A percentile compares a stretch with the other conserved stretches of the same genome.
phyloP scores from a whole-genome alignment of 1,140 invertebrate species.

The Drosophila guanche region DNA sequence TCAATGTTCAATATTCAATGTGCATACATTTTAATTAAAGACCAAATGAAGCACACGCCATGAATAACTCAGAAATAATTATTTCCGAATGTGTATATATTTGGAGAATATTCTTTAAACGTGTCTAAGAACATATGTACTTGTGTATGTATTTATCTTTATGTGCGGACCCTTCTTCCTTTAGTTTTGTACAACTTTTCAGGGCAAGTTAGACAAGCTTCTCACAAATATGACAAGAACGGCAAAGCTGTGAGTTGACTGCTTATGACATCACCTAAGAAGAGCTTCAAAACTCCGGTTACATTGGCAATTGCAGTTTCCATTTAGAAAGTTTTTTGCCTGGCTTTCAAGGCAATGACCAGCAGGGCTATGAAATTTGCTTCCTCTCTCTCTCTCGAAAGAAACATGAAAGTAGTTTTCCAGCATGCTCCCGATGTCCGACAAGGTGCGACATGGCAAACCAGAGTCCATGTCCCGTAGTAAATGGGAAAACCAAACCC shows the following conservation, averaged over 20 bases:
- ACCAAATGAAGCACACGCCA: conserved; percentile 21
- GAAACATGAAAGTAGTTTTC: too few relatives aligned
- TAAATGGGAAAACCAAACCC: too few relatives aligned
- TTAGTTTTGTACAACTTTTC: conserved; percentile 24
- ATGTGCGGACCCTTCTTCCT: conserved; percentile 11
- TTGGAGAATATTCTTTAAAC: not conserved
- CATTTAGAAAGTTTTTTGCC: conserved; percentile 10
- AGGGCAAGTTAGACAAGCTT: conserved; percentile 41
- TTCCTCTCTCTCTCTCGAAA: too few relatives aligned
- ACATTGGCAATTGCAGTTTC: conserved; percentile 46
- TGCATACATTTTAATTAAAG: conserved; percentile 79
- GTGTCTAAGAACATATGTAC: not conserved
- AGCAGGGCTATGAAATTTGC: too few relatives aligned
- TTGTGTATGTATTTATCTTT: not conserved
- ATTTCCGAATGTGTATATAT: too few relatives aligned
- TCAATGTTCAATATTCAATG: conserved; percentile 59
- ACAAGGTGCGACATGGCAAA: too few relatives aligned
- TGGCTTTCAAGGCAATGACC: too few relatives aligned
- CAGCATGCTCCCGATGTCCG: too few relatives aligned
- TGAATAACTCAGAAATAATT: too few relatives aligned
- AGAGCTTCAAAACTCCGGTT: conserved; percentile 41
- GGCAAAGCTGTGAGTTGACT: conserved; percentile 37
- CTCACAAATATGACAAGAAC: conserved; percentile 48
- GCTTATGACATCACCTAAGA: conserved; percentile 46
- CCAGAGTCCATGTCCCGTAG: too few relatives aligned